Conservation (phyloP, 2,888 invertebrate genomes). For the Agrochola lychnidis region DNA sequence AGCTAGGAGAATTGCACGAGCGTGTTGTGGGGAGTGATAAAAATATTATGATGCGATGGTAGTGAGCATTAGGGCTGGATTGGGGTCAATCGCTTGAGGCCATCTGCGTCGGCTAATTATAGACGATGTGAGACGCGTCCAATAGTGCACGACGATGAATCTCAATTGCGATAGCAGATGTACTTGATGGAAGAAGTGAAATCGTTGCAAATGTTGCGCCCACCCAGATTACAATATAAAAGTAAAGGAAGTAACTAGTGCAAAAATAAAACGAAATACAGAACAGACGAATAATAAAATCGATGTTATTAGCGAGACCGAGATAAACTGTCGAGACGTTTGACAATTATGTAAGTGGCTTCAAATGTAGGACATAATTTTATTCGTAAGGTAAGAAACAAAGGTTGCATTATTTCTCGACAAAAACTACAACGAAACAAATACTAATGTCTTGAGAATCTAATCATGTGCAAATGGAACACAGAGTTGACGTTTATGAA, state of each 20-base stretch:
- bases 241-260: constrained; percentile 26
- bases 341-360: constrained; percentile 55
- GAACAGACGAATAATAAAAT: constrained; percentile 41
- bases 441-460: constrained; percentile 39
- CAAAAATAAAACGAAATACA: constrained; percentile 34
- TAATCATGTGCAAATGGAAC: constrained; percentile 37
- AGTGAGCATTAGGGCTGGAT: constrained; percentile 86
- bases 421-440: constrained; percentile 36
- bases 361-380: constrained; percentile 49
- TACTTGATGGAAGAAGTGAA: constrained; percentile 68
- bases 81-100: constrained; percentile 90
- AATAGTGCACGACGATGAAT: constrained; percentile 82
- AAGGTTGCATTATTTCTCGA: constrained; percentile 48
- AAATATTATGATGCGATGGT: constrained; percentile 84
- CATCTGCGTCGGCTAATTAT: constrained; percentile 89
- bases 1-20: constrained; percentile 70
- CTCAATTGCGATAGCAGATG: constrained; percentile 80
- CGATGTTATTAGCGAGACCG: constrained; percentile 45
- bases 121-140: constrained; percentile 82
- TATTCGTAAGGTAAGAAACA: constrained; percentile 47
- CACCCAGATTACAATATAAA: constrained; percentile 53
- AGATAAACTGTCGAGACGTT: constrained; percentile 36
- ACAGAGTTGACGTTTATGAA: constrained; percentile 27
- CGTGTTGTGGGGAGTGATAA: constrained; percentile 82
- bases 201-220: constrained; percentile 65